Evolutionary conservation across 2,888 invertebrate species (phyloP).

Genomic region (Drosophila buzzatii): DNA sequence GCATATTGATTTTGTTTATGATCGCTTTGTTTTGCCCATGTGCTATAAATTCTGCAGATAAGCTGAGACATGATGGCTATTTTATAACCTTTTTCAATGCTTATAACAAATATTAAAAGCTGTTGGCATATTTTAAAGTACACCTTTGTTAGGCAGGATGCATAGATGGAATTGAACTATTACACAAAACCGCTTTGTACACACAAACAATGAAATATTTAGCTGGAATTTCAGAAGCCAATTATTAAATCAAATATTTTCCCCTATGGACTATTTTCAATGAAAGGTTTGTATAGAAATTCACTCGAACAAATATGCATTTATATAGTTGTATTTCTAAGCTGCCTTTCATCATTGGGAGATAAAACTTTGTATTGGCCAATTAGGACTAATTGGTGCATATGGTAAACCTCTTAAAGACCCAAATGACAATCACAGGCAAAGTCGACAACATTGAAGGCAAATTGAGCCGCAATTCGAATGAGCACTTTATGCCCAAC

Average conservation of each 20-base stretch:
- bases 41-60: conserved; percentile 3
- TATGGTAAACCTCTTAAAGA: conserved; percentile 8
- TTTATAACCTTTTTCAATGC: conserved; percentile 4
- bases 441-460: conserved; percentile 15
- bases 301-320: background rate
- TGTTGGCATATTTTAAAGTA: background rate
- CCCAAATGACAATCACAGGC: conserved; percentile 25
- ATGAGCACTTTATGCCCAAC: conserved; percentile 50
- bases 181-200: background rate
- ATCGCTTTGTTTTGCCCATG: conserved; percentile 9
- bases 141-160: background rate
- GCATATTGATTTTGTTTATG: conserved; percentile 64
- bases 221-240: background rate
- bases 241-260: background rate
- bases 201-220: background rate
- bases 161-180: background rate
- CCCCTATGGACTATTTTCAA: background rate
- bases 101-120: background rate
- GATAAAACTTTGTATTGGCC: conserved; percentile 1
- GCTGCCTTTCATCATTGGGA: background rate
- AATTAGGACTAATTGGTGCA: conserved; percentile 30
- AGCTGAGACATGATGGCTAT: background rate
- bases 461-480: conserved; percentile 41
- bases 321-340: background rate
- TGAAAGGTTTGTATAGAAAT: background rate